Conservation (phyloP, 2,797 vertebrate species). For the Falco cherrug region DNA sequence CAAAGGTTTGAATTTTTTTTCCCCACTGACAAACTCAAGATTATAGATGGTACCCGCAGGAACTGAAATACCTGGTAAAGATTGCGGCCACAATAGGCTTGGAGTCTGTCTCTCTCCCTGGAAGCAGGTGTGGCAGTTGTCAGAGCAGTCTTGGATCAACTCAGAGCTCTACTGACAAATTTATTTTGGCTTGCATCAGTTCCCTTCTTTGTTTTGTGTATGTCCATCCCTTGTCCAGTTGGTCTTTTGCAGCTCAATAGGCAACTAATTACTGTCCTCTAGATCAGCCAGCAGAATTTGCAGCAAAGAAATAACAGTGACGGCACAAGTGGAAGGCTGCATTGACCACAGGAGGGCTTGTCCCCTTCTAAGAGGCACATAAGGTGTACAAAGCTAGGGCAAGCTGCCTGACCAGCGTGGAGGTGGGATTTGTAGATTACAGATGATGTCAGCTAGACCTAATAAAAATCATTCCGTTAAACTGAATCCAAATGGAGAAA, state of each 20-base stretch:
- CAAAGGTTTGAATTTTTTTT: background rate
- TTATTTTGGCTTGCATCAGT: slow-evolving; percentile 9
- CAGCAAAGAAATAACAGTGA: background rate
- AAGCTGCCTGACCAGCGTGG: background rate
- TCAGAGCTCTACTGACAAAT: background rate
- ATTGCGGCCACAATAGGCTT: background rate
- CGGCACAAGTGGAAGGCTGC: background rate
- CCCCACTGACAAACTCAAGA: background rate
- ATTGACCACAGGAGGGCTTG: background rate
- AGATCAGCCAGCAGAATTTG: background rate
- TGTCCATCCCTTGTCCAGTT: slow-evolving; percentile 8
- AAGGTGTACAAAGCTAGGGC: background rate
- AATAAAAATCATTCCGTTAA: slow-evolving; percentile 48
- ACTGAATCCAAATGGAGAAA: slow-evolving; percentile 50
- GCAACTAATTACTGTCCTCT: slow-evolving; percentile 37
- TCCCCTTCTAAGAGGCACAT: background rate
- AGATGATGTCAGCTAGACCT: slow-evolving; percentile 19
- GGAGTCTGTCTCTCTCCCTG: background rate
- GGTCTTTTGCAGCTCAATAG: slow-evolving; percentile 18
- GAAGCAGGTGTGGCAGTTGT: background rate
- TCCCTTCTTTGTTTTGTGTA: slow-evolving; percentile 1
- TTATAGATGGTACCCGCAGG: background rate
- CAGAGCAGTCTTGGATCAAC: background rate
- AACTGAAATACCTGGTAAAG: background rate
- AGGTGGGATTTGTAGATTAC: slow-evolving; percentile 22